Evolutionary conservation across 2,113 vertebrate genomes (phyloP), one percentile per base, ranked within the genome.

Genomic region (Onychostoma macrolepis): DNA sequence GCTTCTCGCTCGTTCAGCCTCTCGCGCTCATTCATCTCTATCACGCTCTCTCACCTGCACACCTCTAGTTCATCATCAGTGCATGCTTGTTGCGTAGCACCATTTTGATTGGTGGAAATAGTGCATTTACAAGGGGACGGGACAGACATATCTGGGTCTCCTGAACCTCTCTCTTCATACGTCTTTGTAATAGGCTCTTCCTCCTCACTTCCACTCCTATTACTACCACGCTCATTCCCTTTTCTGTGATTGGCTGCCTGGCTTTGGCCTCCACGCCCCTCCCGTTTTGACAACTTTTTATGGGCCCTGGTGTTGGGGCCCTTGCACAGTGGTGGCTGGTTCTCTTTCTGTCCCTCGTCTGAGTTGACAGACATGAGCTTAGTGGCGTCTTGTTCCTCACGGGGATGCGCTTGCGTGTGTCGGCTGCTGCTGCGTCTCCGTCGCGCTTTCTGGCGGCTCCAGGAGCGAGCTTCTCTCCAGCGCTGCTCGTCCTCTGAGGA

Each of bases 1-100:
- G 19, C 36, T 28, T 43, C 28, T 58, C 6, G 0, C 3, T 43
- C 30, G 0, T 19, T 56, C 6, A 5, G 21, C 19, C 17, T 41
- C 21, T 36, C 26, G 17, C 71, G 78, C 19, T 13, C 0, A n/a
- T 56, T 56, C 48, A 65, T 43, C 6, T 50, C 43, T 17, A 24
- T 5, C 4, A 4, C 67, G 41, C 63, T 36, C 67, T 83, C 43
- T 85, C 61, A 99, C 97, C 97, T 99, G 97, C 97, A 99, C 58
- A 95, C 92, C 92, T 97, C 96, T 91, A 94, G 89, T 91, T 97
- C 95, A 26, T 97, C 96, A 61, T 96, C 95, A 80, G 91, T 90
- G 89, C 80, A 93, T 24, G 26, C 86, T 67, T 19, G 80, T 0
- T 56, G 26, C 7, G 43, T 38, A 36, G 67, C 36, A 28, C 92